Conservation (phyloP, 2,113 vertebrate species). For the Ctenomys sociabilis region DNA sequence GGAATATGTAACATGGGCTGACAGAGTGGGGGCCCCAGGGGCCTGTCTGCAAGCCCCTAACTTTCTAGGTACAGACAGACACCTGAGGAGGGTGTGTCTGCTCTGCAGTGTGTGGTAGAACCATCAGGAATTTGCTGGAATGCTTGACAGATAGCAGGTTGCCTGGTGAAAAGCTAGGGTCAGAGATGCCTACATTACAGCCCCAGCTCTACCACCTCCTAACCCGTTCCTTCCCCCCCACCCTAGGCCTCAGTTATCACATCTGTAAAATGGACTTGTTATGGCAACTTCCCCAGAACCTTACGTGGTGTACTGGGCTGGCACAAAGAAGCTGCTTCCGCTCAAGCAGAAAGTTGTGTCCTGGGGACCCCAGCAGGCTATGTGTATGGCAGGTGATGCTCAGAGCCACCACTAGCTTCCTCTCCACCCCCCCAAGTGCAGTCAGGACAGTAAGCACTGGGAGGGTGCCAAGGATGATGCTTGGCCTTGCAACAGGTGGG, state of each 20-base stretch:
- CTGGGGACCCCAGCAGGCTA: background rate
- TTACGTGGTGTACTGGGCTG: background rate
- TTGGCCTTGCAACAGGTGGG: background rate
- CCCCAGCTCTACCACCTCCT: background rate
- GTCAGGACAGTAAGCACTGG: background rate
- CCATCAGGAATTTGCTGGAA: background rate
- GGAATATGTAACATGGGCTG: background rate
- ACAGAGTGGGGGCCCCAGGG: too few relatives aligned
- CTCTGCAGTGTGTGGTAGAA: background rate
- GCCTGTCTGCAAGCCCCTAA: background rate
- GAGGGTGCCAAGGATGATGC: too few relatives aligned
- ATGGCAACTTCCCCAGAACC: background rate
- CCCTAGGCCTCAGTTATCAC: background rate
- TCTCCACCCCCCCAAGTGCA: background rate
- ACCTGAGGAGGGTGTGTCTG: background rate
- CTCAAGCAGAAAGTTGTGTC: background rate
- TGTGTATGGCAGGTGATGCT: too few relatives aligned
- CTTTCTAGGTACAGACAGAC: background rate
- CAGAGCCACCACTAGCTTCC: background rate
- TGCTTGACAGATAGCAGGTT: background rate
- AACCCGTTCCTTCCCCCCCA: background rate
- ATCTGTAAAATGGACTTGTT: background rate
- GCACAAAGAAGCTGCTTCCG: accelerated
- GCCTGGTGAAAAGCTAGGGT: background rate
- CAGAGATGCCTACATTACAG: background rate